Evolutionary conservation across 2,888 invertebrate genomes (phyloP).

Genomic region (Athalia rosae): DNA sequence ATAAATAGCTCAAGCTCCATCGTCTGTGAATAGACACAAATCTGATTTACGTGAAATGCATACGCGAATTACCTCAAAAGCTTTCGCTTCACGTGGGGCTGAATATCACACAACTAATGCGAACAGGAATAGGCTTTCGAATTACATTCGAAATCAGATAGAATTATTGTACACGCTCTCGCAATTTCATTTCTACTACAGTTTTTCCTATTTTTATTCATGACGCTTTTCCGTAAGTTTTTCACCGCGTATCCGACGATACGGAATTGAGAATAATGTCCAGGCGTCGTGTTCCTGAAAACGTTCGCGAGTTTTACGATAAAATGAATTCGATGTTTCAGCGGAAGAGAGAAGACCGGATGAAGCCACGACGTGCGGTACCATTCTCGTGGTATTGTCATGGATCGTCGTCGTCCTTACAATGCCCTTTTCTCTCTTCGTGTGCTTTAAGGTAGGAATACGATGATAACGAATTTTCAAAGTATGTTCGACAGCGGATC

Average conservation of each 20-base stretch:
- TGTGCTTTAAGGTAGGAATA: conserved; percentile 90
- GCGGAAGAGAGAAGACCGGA: conserved; percentile 78
- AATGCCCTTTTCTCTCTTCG: conserved; percentile 93
- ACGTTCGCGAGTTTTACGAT: not conserved
- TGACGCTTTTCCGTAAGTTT: no score
- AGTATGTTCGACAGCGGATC: not conserved
- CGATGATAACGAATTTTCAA: not conserved
- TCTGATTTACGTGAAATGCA: no score
- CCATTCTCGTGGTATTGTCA: conserved; percentile 86
- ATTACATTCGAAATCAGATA: no score
- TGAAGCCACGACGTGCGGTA: conserved; percentile 86
- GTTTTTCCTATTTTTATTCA: no score
- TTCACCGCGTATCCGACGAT: not conserved
- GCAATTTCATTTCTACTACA: no score
- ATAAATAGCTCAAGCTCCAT: no score
- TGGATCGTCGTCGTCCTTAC: conserved; percentile 89
- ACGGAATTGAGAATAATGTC: not conserved
- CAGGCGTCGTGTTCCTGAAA: not conserved
- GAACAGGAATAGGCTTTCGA: no score
- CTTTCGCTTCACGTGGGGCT: no score
- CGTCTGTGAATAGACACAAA: no score
- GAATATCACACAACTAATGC: no score
- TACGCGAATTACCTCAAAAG: no score
- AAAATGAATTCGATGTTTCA: conserved; percentile 66
- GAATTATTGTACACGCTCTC: no score